Evolutionary conservation across 1,140 invertebrate genomes (phyloP).

Genomic region (Maniola jurtina): DNA sequence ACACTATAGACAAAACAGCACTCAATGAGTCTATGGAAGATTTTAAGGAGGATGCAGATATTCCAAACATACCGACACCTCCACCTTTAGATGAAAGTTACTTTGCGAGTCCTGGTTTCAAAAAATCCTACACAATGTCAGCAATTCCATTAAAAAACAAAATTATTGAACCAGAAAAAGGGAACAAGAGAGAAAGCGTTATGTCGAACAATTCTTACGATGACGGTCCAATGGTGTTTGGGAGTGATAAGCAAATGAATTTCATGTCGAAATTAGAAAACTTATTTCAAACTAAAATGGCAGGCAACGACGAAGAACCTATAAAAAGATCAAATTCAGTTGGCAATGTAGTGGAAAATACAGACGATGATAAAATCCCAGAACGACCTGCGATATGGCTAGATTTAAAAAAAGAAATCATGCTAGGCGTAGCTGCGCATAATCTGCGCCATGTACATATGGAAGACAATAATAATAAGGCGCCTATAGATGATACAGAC

Average conservation of each 20-base stretch:
- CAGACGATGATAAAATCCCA: constrained; percentile 36
- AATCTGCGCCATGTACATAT: constrained; percentile 48
- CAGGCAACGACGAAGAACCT: constrained; percentile 39
- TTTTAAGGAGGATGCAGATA: constrained; percentile 36
- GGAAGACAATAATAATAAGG: constrained; percentile 23
- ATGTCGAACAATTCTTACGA: constrained; percentile 57
- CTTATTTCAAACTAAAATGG: constrained; percentile 63
- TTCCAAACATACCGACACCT: constrained; percentile 54
- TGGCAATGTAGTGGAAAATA: constrained; percentile 51
- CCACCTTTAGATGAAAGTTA: constrained; percentile 67
- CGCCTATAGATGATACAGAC: constrained; percentile 38
- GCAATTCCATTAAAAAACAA: constrained; percentile 41
- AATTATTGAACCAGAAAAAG: constrained; percentile 42
- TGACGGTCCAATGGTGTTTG: constrained; percentile 61
- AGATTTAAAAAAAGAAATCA: constrained; percentile 61
- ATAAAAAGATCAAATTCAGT: constrained; percentile 59
- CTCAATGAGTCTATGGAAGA: constrained; percentile 56
- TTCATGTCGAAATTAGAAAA: constrained; percentile 67
- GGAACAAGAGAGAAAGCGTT: constrained; percentile 54
- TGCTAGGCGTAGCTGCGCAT: constrained; percentile 40
- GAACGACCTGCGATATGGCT: constrained; percentile 49
- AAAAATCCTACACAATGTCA: constrained; percentile 60
- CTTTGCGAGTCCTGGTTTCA: constrained; percentile 55
- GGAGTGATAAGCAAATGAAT: constrained; percentile 64
- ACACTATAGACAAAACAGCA: constrained; percentile 60